Evolutionary conservation across 1,140 invertebrate species (phyloP).

Genomic region (Neuroterus valhalla): DNA sequence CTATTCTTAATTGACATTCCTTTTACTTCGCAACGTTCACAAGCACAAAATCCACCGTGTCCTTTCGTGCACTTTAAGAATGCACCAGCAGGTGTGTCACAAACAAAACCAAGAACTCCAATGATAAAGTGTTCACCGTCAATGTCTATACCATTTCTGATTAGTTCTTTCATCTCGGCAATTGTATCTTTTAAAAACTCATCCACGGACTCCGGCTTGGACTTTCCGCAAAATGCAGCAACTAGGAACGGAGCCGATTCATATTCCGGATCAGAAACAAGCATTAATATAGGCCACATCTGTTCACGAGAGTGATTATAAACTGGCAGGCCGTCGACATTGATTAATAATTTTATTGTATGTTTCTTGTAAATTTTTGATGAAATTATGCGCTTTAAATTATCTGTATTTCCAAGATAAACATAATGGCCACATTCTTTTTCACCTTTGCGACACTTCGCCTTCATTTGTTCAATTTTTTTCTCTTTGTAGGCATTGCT

Average conservation of each 20-base stretch:
- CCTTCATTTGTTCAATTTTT: not conserved
- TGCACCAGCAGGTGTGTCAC: constrained; percentile 45
- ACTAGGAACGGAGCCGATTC: constrained; percentile 40
- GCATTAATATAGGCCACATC: constrained; percentile 40
- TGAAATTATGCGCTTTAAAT: not conserved
- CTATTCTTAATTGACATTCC: constrained; percentile 38
- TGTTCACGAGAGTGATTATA: constrained; percentile 35
- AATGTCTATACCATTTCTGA: constrained; percentile 34
- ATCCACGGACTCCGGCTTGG: constrained; percentile 40
- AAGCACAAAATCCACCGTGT: constrained; percentile 48
- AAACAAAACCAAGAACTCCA: constrained; percentile 21
- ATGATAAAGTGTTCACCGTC: constrained; percentile 33
- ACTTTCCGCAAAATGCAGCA: constrained; percentile 41
- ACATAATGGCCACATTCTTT: not conserved
- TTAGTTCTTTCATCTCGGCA: constrained; percentile 35
- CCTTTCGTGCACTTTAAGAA: constrained; percentile 50
- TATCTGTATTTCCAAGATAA: not conserved
- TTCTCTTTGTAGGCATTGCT: not conserved
- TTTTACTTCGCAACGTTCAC: constrained; percentile 48
- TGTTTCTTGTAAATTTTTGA: constrained; percentile 31
- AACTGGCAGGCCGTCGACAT: constrained; percentile 42
- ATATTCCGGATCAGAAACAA: constrained; percentile 31
- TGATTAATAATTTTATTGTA: constrained; percentile 36
- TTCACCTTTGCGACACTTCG: not conserved
- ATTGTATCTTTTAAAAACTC: constrained; percentile 42